These are phyloP conservation scores for Prionace glauca DNA, from an alignment of 2,797 vertebrate species.

Conservation along the genomic window DNA sequence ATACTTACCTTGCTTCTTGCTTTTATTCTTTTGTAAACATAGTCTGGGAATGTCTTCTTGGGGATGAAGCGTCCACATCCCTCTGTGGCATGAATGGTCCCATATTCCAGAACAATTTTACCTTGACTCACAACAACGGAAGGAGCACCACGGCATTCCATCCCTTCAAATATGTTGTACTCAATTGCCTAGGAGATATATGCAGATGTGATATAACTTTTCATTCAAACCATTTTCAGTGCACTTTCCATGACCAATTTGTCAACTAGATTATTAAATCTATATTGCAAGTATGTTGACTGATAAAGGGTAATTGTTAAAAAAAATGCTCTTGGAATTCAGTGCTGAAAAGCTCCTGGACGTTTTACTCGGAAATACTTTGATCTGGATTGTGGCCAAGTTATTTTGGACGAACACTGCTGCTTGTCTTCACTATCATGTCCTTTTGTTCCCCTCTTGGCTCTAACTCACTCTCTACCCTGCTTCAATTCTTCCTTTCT, in stretches of 20 bases:
- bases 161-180: conserved; percentile 84
- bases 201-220: not conserved
- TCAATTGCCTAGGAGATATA: conserved; percentile 67
- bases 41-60: conserved; percentile 82
- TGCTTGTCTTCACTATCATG: not conserved
- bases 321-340: not conserved
- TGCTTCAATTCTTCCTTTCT: not conserved
- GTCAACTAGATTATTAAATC: not conserved
- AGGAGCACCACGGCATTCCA: conserved; percentile 74
- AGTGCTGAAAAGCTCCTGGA: not conserved
- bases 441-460: not conserved
- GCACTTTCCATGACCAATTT: not conserved
- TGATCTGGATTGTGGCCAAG: not conserved
- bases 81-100: conserved; percentile 61
- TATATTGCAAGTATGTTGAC: not conserved
- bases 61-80: conserved; percentile 78
- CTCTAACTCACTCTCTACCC: not conserved
- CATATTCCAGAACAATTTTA: conserved; percentile 72
- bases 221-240: not conserved
- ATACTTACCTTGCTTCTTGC: conserved; percentile 76
- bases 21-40: conserved; percentile 86
- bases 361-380: not conserved
- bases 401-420: not conserved
- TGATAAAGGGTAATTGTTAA: not conserved
- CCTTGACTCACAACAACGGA: conserved; percentile 75